Evolutionary conservation across 2,797 vertebrate genomes (phyloP), one percentile per base, ranked within the genome.

Genomic region (Poliocrania exsul): DNA sequence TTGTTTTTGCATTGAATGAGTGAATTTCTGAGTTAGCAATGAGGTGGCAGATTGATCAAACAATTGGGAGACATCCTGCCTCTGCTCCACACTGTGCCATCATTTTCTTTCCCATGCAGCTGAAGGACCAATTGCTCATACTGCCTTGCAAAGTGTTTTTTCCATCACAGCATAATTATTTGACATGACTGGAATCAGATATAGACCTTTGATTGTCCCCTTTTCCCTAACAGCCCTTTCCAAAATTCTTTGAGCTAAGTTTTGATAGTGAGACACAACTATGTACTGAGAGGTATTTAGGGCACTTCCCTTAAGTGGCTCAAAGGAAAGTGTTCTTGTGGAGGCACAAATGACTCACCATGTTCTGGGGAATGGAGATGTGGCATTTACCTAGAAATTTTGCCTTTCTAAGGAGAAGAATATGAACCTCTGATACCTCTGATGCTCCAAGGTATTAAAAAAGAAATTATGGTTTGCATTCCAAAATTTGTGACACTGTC

Each of bases 351-450:
- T 26, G 40, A 35, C 21, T 50, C 23, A 7, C 12, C 6, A 24
- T 0, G 0, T 23, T 56, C n/a, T 16, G 14, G 31, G 18, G 28
- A 90, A 56, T 3, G 13, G 14, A 67, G 44, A 13, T 4, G 0
- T 21, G 29, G 21, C 74, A 62, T 37, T 57, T 37, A 47, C 51
- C 46, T 8, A 4, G 47, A 70, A 79, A 56, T 33, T n/a, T 44
- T 70, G 7, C 23, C 28, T 70, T 42, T 47, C 58, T 40, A 65
- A 78, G 18, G 28, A 65, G 56, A 72, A 3, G 9, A 46, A 24
- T 28, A 47, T 13, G 8, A 7, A 46, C 6, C 5, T 72, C 23
- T 12, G 28, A 4, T 54, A 60, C 20, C 11, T 65, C 18, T 44
- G 21, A 16, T 51, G 14, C 44, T 65, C 23, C 31, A 47, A 38